Base-by-base conservation (phyloP, 1,140 invertebrate genomes). In the Nebria ingens region DNA sequence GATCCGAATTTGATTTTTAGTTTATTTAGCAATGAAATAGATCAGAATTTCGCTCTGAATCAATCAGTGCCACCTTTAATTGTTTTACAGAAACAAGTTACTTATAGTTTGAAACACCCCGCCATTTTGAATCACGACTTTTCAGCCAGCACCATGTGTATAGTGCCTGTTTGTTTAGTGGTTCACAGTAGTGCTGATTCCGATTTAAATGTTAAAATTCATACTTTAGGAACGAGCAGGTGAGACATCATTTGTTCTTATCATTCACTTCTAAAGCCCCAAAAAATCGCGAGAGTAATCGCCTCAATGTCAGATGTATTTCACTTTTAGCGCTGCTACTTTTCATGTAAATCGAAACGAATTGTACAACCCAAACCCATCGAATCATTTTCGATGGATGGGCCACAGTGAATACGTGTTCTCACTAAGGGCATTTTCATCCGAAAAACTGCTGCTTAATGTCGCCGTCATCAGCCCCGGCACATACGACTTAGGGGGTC, bases 61-160 rank as follows among this genome's bases (percentile, higher is more conserved):
- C 4, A 2, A 19, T 11, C 54, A 53, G 38, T 56, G 59, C 1
- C 53, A 58, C 57, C 38, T 21, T 45, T 54, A 54, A 61, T 19
- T 25, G 54, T n/a, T 13, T 40, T 45, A 42, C 38, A 42, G 53
- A 64, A 59, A 22, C 65, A 75, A 50, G 69, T 79, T n/a, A 69
- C 73, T 38, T 76, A 73, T 54, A 73, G 68, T 64, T 60, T 79
- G 53, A 69, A 76, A 56, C 74, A 78, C 63, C 70, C 71, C 19
- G 64, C 71, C 22, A 59, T 68, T 55, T 69, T 79, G n/a, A 63
- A 62, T 51, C 77, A 80, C 58, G 66, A 79, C 63, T 80, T 80
- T 59, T 66, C 68, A 50, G 60, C 66, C 50, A 70, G 61, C 25
- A 75, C 71, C 62, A 58, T 78, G 21, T 80, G 78, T 65, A 60